Conservation (phyloP, 2,797 vertebrate genomes). For the Smutsia temminckii region DNA sequence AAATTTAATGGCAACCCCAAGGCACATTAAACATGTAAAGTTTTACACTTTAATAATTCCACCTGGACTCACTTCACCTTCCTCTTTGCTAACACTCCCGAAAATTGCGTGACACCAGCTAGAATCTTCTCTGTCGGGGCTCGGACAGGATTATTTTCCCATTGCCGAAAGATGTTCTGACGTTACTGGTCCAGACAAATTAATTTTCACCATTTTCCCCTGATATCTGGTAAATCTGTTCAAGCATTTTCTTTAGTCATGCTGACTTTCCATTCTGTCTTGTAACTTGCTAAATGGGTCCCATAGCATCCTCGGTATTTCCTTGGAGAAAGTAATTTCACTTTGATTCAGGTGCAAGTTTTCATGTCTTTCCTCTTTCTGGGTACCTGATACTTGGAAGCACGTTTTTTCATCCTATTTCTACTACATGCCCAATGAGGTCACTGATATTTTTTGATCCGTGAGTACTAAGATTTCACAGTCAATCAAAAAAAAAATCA, state of each 20-base stretch:
- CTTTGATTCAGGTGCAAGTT: neutral
- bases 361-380: neutral
- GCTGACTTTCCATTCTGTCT: neutral
- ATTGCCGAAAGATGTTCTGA: neutral
- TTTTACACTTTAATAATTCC: neutral
- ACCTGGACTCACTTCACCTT: neutral
- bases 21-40: neutral
- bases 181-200: neutral
- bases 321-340: neutral
- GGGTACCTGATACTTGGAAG: neutral
- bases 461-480: neutral
- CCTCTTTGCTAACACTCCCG: no score
- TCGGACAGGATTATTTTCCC: neutral
- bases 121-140: fast-evolving
- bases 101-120: fast-evolving
- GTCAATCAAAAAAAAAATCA: neutral
- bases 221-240: neutral
- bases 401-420: neutral
- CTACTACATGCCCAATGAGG: neutral
- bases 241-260: neutral
- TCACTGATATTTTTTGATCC: neutral
- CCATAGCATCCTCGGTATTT: neutral
- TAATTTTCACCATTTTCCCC: neutral
- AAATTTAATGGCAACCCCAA: neutral
- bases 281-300: neutral